Evolutionary conservation across 2,888 invertebrate species (phyloP), one percentile per base, ranked within the genome.

Genomic region (Teinopalpus imperialis): DNA sequence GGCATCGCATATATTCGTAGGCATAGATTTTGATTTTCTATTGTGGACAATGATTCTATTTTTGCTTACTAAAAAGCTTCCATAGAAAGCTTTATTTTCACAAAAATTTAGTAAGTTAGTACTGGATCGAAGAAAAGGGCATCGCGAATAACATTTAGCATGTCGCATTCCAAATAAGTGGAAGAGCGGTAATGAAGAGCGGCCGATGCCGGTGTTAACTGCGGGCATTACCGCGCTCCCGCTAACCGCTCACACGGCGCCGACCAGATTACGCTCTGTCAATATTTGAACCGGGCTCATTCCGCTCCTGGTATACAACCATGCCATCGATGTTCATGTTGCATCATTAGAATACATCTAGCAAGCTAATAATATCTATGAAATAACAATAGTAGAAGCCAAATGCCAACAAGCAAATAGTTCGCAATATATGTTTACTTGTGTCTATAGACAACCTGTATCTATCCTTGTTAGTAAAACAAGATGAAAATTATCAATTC

Each of bases 221-320:
- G 70, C 51, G 59, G 66, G 65, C 73, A 83, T 88, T 88, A 87
- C 85, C 83, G 67, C 49, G 43, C 53, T 53, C 54, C 56, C 76
- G 87, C 86, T 87, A 86, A 87, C 68, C 64, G 67, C 54, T 59
- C 69, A 65, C 58, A 63, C 69, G 67, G 50, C 43, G 49, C 52
- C 69, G 69, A 61, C 71, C 62, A 81, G 86, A 87, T 86, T 86
- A 86, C 81, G 63, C 76, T 77, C 69, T 73, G 79, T 87, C 85
- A 87, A 87, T 86, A 86, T 86, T 83, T 80, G 72, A 65, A 64
- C 65, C 62, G 52, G 49, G 36, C 42, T 41, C 47, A 57, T 52
- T 53, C 57, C 52, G 56, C 61, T 53, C 51, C 54, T 57, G 48
- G 41, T 18, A 37, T n/a, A n/a, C 26, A 14, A 16, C 23, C 27